Evolutionary conservation across 1,140 invertebrate genomes (phyloP), one percentile per base, ranked within the genome.

Genomic region (Sminthurides bifidus): DNA sequence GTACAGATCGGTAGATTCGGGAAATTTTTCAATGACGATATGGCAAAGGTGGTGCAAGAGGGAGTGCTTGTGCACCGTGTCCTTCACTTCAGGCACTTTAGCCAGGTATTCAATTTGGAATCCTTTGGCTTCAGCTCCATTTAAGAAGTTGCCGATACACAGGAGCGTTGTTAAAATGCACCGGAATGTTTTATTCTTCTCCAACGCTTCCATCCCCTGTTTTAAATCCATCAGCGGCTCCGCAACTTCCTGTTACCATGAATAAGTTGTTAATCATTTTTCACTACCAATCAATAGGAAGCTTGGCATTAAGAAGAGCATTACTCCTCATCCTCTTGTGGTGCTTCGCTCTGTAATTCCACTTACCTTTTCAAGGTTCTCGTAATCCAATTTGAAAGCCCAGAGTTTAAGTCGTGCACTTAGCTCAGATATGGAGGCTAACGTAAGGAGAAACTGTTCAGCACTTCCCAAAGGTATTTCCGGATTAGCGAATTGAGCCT

Each of bases 31-130:
- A 74, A 95, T 86, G 45, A 99, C 90, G 76, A 96, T 93, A 70
- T 91, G 87, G 72, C 92, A 97, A 49, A 98, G 77, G 75, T 99
- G 95, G 73, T 98, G 91, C 35, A 98, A 77, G 52, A 98, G 75
- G 23, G 93, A 93, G 73, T 98, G 92, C 72, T 98, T 98, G 71
- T 98, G 56, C 17, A 63, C 56, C n/a, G 60, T 62, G 43, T 98
- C 94, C 75, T 98, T 98, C 1, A 99, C 93, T 79, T 98, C 96
- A 64, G 94, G 92, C 63, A 97, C 90, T 79, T 97, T 97, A 41
- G 90, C 56, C 62, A 99, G 75, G 72, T 98, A 99, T 66, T 98
- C 95, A 62, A 99, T 81, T 71, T 95, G 90, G 74, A 99, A 99
- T 26, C 93, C 96, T 77, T 93, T 93, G 14, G 89, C 86, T 68